Percentiles rank a stretch among this genome's conserved stretches.
phyloP scores from a whole-genome alignment of 2,888 invertebrate species.

The Onthophagus sagittarius region DNA sequence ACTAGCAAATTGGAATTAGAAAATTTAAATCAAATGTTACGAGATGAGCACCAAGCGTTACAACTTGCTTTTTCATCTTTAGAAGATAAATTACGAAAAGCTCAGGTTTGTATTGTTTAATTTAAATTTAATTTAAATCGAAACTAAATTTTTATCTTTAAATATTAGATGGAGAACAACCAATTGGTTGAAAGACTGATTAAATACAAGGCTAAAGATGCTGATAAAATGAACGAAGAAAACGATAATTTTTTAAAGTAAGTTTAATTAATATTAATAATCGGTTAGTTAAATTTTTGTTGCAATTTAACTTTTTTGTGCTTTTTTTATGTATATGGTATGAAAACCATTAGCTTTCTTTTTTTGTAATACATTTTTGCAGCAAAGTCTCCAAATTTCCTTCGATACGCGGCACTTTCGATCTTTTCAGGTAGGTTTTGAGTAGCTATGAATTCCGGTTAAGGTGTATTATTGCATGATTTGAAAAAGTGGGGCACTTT shows the following conservation, averaged over 20 bases:
- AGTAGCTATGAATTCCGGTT: neutral
- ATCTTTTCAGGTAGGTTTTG: constrained; percentile 67
- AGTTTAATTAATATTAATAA: constrained; percentile 43
- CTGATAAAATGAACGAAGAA: constrained; percentile 94
- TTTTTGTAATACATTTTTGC: constrained; percentile 22
- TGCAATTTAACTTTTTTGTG: constrained; percentile 10
- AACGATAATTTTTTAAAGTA: constrained; percentile 91
- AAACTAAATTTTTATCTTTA: neutral
- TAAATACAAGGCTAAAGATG: constrained; percentile 90
- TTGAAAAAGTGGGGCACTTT: neutral
- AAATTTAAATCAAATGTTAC: constrained; percentile 79
- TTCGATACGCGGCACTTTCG: constrained; percentile 68
- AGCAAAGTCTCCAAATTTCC: constrained; percentile 54
- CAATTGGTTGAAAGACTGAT: constrained; percentile 82
- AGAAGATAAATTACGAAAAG: constrained; percentile 83
- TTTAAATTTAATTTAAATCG: neutral
- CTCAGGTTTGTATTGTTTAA: constrained; percentile 57
- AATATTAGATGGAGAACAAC: constrained; percentile 77
- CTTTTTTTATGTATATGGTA: constrained; percentile 2
- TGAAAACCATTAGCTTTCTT: constrained; percentile 4
- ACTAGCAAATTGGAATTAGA: constrained; percentile 72
- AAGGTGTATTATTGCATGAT: neutral
- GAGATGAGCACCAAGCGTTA: constrained; percentile 92
- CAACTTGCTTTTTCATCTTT: constrained; percentile 86
- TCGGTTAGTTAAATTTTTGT: neutral